phyloP scores from a whole-genome alignment of 2,888 invertebrate genomes.

The Hypolimnas misippus region DNA sequence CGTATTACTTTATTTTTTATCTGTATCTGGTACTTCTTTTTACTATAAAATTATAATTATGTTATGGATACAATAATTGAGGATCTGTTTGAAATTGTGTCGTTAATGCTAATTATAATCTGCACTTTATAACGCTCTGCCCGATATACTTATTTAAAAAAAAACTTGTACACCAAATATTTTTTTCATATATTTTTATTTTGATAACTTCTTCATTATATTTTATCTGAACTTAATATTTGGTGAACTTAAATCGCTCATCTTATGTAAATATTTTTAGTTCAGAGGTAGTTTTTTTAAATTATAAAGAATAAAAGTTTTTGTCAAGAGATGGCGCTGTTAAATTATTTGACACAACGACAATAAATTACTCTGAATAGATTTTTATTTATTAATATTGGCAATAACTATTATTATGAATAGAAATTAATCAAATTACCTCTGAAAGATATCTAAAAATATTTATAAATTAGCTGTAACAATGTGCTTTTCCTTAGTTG shows the following conservation, averaged over 20 bases:
- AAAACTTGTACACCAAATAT: slow-evolving; percentile 19
- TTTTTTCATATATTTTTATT: slow-evolving; percentile 1
- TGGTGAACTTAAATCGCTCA: slow-evolving; percentile 12
- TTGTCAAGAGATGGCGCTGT: slow-evolving; percentile 5
- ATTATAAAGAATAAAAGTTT: background rate
- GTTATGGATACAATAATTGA: background rate
- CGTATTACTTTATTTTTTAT: background rate
- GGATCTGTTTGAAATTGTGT: background rate
- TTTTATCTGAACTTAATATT: slow-evolving; percentile 13
- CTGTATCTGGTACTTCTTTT: background rate
- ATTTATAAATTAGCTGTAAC: slow-evolving; percentile 9
- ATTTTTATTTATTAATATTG: background rate
- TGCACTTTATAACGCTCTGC: slow-evolving; percentile 57
- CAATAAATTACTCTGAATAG: background rate
- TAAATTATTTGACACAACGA: background rate
- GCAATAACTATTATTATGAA: slow-evolving; percentile 3
- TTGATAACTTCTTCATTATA: background rate
- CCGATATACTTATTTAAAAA: slow-evolving; percentile 40
- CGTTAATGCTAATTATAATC: slow-evolving; percentile 17
- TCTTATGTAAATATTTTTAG: slow-evolving; percentile 18
- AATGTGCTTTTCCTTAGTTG: slow-evolving; percentile 7
- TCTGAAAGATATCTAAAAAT: slow-evolving; percentile 20
- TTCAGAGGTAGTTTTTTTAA: slow-evolving; percentile 1
- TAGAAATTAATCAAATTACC: background rate
- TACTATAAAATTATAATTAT: background rate